Evolutionary conservation across 2,113 vertebrate species (phyloP).

Genomic region (Dasyurus viverrinus): DNA sequence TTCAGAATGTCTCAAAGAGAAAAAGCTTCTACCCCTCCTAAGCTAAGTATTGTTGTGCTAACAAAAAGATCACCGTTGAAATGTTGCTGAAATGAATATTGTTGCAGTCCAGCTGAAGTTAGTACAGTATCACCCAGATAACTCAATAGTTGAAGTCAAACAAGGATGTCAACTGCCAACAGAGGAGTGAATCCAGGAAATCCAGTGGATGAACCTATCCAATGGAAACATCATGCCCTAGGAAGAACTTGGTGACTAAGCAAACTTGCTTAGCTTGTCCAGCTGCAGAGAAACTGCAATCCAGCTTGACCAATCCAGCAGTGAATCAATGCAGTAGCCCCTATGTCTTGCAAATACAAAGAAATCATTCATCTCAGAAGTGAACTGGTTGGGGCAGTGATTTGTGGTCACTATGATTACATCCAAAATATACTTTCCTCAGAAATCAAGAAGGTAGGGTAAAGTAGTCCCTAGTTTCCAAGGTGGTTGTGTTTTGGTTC

Average conservation of each 20-base stretch:
- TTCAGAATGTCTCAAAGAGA: not conserved
- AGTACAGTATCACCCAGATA: not conserved
- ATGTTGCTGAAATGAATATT: not conserved
- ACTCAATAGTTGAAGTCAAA: not conserved
- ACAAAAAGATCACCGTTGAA: not conserved
- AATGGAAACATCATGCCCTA: not conserved
- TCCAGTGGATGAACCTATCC: not conserved
- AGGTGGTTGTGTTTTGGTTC: not conserved
- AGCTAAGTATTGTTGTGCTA: too few relatives aligned
- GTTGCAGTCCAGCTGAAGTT: not conserved
- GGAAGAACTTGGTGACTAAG: not conserved
- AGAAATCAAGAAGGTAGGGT: not conserved
- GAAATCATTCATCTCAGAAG: not conserved
- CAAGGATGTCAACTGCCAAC: not conserved
- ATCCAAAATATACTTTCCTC: not conserved
- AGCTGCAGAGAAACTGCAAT: not conserved
- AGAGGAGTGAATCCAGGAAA: not conserved
- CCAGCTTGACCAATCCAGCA: not conserved
- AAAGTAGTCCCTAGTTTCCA: not conserved
- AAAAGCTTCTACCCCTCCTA: not conserved
- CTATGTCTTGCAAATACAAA: not conserved
- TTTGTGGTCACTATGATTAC: not conserved
- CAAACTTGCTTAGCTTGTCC: not conserved
- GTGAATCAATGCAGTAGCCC: too few relatives aligned
- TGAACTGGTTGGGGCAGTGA: not conserved